phyloP scores from a whole-genome alignment of 2,113 vertebrate genomes.

The Electrona antarctica region DNA sequence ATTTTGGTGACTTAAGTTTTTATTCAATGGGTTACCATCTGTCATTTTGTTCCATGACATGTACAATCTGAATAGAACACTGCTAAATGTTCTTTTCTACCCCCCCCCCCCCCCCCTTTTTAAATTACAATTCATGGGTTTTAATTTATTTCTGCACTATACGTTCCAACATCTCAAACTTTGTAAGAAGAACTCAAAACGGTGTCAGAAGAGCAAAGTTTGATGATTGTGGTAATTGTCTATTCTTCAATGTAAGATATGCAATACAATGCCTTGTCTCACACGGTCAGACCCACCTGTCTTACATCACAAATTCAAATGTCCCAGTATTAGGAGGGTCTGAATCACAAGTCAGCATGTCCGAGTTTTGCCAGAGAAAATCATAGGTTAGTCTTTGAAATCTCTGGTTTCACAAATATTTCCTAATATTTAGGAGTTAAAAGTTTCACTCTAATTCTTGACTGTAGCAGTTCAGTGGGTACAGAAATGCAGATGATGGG shows the following conservation, averaged over 20 bases:
- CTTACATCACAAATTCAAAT: too few species aligned
- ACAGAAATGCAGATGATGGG: too few species aligned
- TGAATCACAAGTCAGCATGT: too few species aligned
- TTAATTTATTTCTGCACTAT: background rate
- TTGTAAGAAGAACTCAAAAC: background rate
- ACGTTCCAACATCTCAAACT: background rate
- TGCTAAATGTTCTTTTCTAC: background rate
- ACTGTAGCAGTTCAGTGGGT: background rate
- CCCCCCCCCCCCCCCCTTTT: background rate
- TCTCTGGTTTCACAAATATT: constrained; percentile 33
- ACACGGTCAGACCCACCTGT: too few species aligned
- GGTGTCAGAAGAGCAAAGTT: constrained; percentile 15
- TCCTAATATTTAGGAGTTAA: constrained; percentile 75
- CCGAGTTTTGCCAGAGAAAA: too few species aligned
- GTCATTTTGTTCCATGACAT: background rate
- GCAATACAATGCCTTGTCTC: too few species aligned
- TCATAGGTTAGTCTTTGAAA: background rate
- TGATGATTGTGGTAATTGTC: background rate
- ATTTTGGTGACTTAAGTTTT: background rate
- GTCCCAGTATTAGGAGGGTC: too few species aligned
- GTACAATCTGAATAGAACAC: background rate
- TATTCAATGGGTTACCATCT: background rate
- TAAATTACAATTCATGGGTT: background rate
- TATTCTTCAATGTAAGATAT: too few species aligned
- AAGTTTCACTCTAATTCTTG: constrained; percentile 28